Evolutionary conservation across 2,888 invertebrate genomes (phyloP), one percentile per base, ranked within the genome.

Genomic region (Zygogramma bicolorata): DNA sequence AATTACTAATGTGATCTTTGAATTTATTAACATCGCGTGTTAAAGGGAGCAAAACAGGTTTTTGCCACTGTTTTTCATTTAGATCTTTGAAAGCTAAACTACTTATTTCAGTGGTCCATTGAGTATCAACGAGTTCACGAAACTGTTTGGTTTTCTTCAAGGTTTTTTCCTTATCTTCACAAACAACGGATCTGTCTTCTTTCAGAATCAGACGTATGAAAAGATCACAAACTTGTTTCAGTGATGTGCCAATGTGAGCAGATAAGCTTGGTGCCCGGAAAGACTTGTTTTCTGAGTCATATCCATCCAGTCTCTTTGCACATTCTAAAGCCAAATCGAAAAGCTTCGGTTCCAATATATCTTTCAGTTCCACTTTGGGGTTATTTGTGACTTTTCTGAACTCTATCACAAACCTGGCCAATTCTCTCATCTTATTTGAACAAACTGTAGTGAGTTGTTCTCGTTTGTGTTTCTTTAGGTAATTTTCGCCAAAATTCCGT

Each of bases 41-140:
- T 31, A 79, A 15, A 7, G 81, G 80, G 46, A 81, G 53, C 29
- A 40, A 69, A 68, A 74, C 72, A 15, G 71, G 70, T 59, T 77
- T 79, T 53, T 49, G 34, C 7, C 65, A 59, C 15, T 73, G 65
- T 65, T 78, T 79, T 72, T 80, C 79, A 42, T 63, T 74, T 2
- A 80, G 53, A 63, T 78, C 73, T 76, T 80, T 80, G 2, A 80
- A 63, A 27, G 72, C 79, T 31, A 79, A 65, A 42, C 74, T 74
- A 15, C 60, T 42, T 13, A 70, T 77, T 53, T 77, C 77, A 65
- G 70, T 77, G 65, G 76, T 77, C 78, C 79, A 80, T 13, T 68
- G 76, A 5, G 38, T n/a, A 10, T 73, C 71, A 18, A 80, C 75
- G 27, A 80, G 65, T 34, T 42, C 13, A 8, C 63, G 38, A 66